Conservation (phyloP, 2,113 vertebrate genomes). For the Pollimyrus isidori region DNA sequence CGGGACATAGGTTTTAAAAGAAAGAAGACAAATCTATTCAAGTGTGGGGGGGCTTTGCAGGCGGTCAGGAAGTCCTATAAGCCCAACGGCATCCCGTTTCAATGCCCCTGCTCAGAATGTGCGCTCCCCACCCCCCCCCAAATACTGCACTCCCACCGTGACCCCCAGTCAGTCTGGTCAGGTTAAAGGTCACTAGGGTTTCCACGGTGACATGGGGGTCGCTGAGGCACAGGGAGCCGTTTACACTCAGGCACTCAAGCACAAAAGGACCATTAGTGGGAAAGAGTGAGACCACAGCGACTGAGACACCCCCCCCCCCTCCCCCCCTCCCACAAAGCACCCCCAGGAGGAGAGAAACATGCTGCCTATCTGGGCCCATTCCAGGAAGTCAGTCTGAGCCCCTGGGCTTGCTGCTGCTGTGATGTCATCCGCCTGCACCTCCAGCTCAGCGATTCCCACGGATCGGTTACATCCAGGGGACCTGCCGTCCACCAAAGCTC, state of each 20-base stretch:
- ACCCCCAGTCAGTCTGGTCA: neutral
- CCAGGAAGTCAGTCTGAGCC: neutral
- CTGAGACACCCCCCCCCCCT: too few species aligned
- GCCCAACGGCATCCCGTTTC: neutral
- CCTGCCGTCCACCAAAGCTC: neutral
- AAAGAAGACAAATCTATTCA: neutral
- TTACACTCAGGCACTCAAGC: neutral
- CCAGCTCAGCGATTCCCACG: neutral
- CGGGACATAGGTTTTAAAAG: neutral
- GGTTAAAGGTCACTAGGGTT: slow-evolving; percentile 7
- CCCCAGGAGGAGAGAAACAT: neutral
- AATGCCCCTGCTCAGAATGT: neutral
- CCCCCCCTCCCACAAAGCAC: neutral
- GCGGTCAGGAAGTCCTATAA: neutral
- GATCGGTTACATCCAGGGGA: neutral
- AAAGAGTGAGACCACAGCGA: neutral
- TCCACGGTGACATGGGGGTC: neutral
- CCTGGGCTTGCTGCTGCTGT: neutral
- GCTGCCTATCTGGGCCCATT: neutral
- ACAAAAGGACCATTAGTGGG: slow-evolving; percentile 11
- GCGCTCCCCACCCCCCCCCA: neutral
- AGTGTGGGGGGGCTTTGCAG: neutral
- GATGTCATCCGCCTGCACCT: neutral
- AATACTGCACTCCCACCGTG: neutral
- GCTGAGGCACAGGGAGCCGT: neutral